Base-by-base conservation (phyloP, 2,888 invertebrate species). In the Aleiodes testaceus region DNA sequence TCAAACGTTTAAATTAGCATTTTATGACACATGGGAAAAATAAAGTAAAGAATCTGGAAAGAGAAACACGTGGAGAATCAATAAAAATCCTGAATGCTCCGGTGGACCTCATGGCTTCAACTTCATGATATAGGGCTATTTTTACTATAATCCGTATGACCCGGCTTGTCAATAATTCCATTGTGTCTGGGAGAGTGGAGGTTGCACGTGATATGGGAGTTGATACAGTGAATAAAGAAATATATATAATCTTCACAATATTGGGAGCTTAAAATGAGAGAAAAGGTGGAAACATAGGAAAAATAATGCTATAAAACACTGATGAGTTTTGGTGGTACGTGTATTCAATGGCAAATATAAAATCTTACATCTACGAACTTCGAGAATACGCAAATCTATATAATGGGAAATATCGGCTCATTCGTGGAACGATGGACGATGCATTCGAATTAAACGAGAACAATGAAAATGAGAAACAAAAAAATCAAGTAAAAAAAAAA, bases 201-300 rank as follows among this genome's bases (percentile, higher is more conserved):
- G 70, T 59, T 70, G 66, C 47, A 61, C 70, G 70, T 70, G 70
- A 70, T 22, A 20, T 55, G 70, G 14, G 50, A 45, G 20, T 14
- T 66, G 59, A 68, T 68, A 20, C 14, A 45, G n/a, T 20, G 49
- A 26, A 66, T 70, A 18, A 42, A 69, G 45, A 45, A 18, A 69
- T 45, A 53, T 66, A 36, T 45, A 30, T 66, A 49, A 59, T 49
- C 66, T 59, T 49, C 49, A 59, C 44, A 30, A 67, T 45, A 53
- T 45, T 14, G 45, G 47, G 11, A n/a, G 18, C 11, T 59, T 36
- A 59, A 36, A 36, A 59, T 30, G n/a, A 12, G 4, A 3, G 12
- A 18, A n/a, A 22, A 42, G 20, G 16, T 18, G 1, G 42, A 44
- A 44, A n/a, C 1, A 9, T 11, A 12, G 2, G 0, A 5, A 14